Evolutionary conservation across 2,888 invertebrate species (phyloP), one percentile per base, ranked within the genome.

Genomic region (Frankliniella intonsa): DNA sequence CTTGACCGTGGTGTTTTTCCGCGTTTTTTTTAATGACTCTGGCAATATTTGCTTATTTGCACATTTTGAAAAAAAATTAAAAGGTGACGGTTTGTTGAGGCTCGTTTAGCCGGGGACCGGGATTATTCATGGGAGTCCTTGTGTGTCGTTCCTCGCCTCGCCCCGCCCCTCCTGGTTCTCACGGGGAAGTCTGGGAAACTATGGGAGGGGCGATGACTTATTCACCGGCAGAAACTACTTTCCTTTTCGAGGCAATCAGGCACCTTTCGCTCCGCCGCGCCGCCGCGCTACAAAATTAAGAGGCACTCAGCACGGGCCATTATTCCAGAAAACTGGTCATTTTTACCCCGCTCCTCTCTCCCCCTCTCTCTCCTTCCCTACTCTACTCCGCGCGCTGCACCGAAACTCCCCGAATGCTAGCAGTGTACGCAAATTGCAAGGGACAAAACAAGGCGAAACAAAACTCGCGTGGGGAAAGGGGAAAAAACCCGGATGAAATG

Each of bases 281-380:
- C 62, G 62, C 17, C 62, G 17, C 25, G 69, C 38, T 76, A 76
- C 69, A 76, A 76, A 76, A 76, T 76, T 76, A 76, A 76, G 69
- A 76, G 25, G 69, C 69, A 76, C 69, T 76, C 69, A 76, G 69
- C 25, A 11, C 69, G 69, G 69, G 5, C 38, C 38, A 38, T 38
- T 38, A 38, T 38, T 38, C 38, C 38, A 38, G 38, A 38, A 38
- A 38, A 38, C 38, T 38, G 38, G 38, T 38, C 38, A 38, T 38
- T 38, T 38, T 38, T 38, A 38, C 38, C 38, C 38, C 5, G 38
- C 38, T 38, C 38, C 38, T 38, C 3, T 38, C 38, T 38, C 38
- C 5, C 38, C 5, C 55, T 14, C 55, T 11, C 14, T 55, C 55
- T 14, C 17, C 55, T 55, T 11, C 14, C 8, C 55, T 17, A 8